Conservation (phyloP, 2,113 vertebrate species). For the Nycticebus coucang region DNA sequence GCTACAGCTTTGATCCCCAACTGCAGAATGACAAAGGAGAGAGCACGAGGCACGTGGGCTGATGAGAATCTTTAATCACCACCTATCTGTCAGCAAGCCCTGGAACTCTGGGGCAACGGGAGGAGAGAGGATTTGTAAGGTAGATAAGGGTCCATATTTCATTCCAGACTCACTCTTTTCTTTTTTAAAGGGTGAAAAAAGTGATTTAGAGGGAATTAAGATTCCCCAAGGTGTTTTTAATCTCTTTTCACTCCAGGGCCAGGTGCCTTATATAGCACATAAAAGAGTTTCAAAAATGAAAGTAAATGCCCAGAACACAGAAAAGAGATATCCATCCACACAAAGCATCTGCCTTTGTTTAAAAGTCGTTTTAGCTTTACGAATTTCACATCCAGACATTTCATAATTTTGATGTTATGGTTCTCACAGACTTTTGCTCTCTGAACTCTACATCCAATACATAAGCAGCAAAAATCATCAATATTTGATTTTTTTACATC, state of each 20-base stretch:
- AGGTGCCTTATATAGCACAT: slow-evolving; percentile 66
- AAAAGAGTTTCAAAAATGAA: slow-evolving; percentile 80
- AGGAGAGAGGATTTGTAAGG: slow-evolving; percentile 58
- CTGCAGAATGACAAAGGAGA: slow-evolving; percentile 79
- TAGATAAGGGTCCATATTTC: slow-evolving; percentile 73
- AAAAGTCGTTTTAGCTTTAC: slow-evolving; percentile 64
- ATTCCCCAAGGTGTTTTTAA: slow-evolving; percentile 79
- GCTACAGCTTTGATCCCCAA: slow-evolving; percentile 81
- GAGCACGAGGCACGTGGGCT: slow-evolving; percentile 61
- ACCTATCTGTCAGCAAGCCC: slow-evolving; percentile 59
- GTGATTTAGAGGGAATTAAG: slow-evolving; percentile 77
- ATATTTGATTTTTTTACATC: slow-evolving; percentile 52
- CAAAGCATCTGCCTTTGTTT: slow-evolving; percentile 76
- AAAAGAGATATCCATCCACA: slow-evolving; percentile 70
- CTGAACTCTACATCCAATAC: not conserved
- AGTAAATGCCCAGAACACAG: slow-evolving; percentile 75
- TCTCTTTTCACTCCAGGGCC: slow-evolving; percentile 76
- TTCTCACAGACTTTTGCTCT: slow-evolving; percentile 31
- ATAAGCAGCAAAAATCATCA: slow-evolving; percentile 50
- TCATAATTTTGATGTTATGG: slow-evolving; percentile 67
- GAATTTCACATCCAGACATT: slow-evolving; percentile 69
- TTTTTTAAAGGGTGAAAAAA: slow-evolving; percentile 47
- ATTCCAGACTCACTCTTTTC: slow-evolving; percentile 63
- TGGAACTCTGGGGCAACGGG: not conserved
- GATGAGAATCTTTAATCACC: slow-evolving; percentile 81